A percentile compares a stretch with the other conserved stretches of the same genome.
These are phyloP conservation scores for Carterocephalus palaemon DNA, from an alignment of 2,888 invertebrate genomes.

Conservation along the genomic window DNA sequence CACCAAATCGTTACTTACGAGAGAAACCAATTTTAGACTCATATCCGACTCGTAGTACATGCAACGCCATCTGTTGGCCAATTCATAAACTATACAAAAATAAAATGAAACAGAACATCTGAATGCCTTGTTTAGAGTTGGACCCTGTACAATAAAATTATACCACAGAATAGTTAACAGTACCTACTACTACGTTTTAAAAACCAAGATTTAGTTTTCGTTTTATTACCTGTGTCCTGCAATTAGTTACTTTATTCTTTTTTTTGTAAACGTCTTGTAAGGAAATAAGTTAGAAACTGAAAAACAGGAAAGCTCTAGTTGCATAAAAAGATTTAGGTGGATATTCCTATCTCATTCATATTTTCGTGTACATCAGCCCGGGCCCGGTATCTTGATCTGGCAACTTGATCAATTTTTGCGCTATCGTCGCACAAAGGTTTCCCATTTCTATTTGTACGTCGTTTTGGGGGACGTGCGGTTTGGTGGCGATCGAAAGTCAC, in stretches of 20 bases:
- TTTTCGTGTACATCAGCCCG: too few relatives aligned
- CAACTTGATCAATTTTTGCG: conserved; percentile 15
- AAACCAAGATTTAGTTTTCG: too few relatives aligned
- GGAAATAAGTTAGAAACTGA: too few relatives aligned
- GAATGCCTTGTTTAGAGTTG: too few relatives aligned
- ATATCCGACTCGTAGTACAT: neutral
- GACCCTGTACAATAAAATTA: too few relatives aligned
- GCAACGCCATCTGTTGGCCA: conserved; percentile 49
- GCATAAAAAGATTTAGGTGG: too few relatives aligned
- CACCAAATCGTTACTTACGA: neutral
- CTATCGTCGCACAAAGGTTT: conserved; percentile 11
- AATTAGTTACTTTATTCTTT: neutral
- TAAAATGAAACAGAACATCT: too few relatives aligned
- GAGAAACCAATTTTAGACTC: conserved; percentile 8
- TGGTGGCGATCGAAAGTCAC: conserved; percentile 22
- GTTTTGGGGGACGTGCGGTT: conserved; percentile 10
- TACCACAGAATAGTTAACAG: too few relatives aligned
- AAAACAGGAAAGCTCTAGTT: too few relatives aligned
- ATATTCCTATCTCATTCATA: too few relatives aligned
- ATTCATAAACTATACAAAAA: neutral
- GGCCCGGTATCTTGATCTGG: conserved; percentile 1
- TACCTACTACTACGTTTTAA: too few relatives aligned
- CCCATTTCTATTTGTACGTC: conserved; percentile 18
- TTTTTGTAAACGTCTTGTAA: neutral
- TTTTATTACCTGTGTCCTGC: too few relatives aligned